Evolutionary conservation across 1,140 invertebrate species (phyloP).

Genomic region (Neotoxoptera formosana): DNA sequence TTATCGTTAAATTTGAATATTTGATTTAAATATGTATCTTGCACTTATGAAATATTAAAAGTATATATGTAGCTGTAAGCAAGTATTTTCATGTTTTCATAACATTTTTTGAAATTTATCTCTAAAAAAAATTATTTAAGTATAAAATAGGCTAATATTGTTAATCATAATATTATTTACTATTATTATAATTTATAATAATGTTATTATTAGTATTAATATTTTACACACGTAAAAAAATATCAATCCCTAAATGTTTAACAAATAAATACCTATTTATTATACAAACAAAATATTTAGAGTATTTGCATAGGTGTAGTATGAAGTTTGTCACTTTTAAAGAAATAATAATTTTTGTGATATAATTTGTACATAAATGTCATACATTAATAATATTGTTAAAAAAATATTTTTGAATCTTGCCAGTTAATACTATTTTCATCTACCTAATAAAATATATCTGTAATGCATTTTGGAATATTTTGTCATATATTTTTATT

Average conservation of each 20-base stretch:
- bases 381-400: constrained; percentile 24
- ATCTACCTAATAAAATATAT: constrained; percentile 31
- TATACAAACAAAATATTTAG: neutral
- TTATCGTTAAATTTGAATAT: constrained; percentile 32
- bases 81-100: neutral
- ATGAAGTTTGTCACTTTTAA: neutral
- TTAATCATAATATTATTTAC: constrained; percentile 49
- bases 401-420: constrained; percentile 51
- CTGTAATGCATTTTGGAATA: neutral
- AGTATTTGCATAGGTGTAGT: neutral
- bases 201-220: constrained; percentile 38
- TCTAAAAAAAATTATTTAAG: neutral
- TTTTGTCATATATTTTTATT: neutral
- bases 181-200: constrained; percentile 40
- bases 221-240: constrained; percentile 16
- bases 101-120: neutral
- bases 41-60: neutral
- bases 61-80: neutral
- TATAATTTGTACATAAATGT: constrained; percentile 30
- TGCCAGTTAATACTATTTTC: constrained; percentile 33
- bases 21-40: neutral
- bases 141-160: constrained; percentile 2
- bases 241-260: neutral
- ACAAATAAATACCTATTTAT: neutral
- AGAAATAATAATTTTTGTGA: constrained; percentile 37